Evolutionary conservation across 2,113 vertebrate species (phyloP).

Genomic region (Mirza zaza): DNA sequence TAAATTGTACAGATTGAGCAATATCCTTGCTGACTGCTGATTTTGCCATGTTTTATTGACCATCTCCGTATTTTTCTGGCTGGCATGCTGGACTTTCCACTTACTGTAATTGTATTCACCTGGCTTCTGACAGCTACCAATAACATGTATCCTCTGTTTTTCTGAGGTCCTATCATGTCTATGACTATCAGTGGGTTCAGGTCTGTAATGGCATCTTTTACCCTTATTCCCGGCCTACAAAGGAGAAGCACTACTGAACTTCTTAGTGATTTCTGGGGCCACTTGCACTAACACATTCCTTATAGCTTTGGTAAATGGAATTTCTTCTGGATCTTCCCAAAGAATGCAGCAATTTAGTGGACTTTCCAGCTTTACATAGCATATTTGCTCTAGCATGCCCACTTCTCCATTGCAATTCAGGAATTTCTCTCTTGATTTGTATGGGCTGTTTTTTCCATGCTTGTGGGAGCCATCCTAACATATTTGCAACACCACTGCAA

Average conservation of each 20-base stretch:
- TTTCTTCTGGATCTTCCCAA: neutral
- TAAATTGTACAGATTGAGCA: neutral
- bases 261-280: neutral
- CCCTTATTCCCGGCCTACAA: neutral
- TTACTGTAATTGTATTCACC: neutral
- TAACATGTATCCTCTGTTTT: neutral
- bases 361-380: neutral
- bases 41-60: no score
- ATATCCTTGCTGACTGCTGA: neutral
- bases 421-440: neutral
- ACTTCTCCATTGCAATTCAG: neutral
- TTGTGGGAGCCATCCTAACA: neutral
- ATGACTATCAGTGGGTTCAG: neutral
- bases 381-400: neutral
- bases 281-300: neutral
- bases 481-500: neutral
- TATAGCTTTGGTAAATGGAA: neutral
- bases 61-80: neutral
- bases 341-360: neutral
- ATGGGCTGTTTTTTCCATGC: neutral
- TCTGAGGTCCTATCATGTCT: neutral
- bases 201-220: neutral
- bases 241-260: neutral
- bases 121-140: neutral
- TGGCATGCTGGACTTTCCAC: neutral